Base-by-base conservation (phyloP, 1,140 invertebrate genomes). In the Chironomus striatipennis region DNA sequence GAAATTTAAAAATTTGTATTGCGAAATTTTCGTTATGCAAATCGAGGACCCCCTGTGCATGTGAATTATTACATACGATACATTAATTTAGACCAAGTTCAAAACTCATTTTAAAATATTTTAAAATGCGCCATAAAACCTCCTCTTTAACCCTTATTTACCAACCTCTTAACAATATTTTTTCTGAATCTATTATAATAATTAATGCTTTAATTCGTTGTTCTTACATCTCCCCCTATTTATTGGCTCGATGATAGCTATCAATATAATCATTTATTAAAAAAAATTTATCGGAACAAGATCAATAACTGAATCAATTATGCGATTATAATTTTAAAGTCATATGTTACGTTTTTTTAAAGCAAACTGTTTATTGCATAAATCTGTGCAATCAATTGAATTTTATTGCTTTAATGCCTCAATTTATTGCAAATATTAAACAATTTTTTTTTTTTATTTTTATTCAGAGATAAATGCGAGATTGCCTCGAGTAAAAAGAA, bases 271-370 rank as follows among this genome's bases (percentile, higher is more conserved):
- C 8, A 47, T 1, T 10, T 9, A 3, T 10, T 47, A 4, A 47
- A 3, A 4, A 47, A 47, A 47, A 47, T 47, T 1, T 47, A 47
- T 47, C 43, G 43, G 15, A 67, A 67, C 64, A 5, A 17, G n/a
- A 67, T 67, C 18, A 20, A 17, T 67, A n/a, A 67, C n/a, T 67
- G n/a, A 9, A 67, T 67, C 64, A 67, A 67, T 67, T 67, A 67
- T 20, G 64, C 7, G 18, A 18, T 67, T 67, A 67, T 67, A n/a
- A 67, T 67, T 67, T 67, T 18, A 67, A 67, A 67, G 64, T 67
- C 64, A 57, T 57, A 57, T 57, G 47, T n/a, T 57, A 12, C 47
- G 47, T 12, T 57, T 57, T 10, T 34, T 34, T 34, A 34, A 34
- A 34, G 24, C 24, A 34, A n/a, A 57, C n/a, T n/a, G n/a, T 57